These are phyloP conservation scores for Cryptoprocta ferox DNA, from an alignment of 2,797 vertebrate genomes.

Conservation along the genomic window DNA sequence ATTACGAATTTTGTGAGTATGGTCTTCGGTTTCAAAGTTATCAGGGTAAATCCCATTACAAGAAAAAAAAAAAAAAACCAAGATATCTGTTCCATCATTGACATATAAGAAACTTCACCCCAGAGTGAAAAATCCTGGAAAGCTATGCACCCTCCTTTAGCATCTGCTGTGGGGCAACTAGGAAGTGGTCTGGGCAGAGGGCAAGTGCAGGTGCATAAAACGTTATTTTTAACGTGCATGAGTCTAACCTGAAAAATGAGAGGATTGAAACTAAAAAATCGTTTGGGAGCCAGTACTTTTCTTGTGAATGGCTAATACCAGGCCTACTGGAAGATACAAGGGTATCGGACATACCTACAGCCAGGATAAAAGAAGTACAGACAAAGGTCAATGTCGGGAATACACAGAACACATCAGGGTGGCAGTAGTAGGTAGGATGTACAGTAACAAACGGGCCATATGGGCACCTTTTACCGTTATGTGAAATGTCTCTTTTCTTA, in stretches of 20 bases:
- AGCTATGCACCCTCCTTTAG: background rate
- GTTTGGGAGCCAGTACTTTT: background rate
- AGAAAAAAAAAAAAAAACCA: background rate
- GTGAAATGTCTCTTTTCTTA: background rate
- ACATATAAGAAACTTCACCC: background rate
- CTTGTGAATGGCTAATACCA: background rate
- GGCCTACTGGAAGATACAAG: background rate
- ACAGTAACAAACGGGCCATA: background rate
- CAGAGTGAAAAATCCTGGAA: background rate
- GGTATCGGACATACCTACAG: background rate
- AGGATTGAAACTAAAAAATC: background rate
- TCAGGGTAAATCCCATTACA: background rate
- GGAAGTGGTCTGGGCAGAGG: background rate
- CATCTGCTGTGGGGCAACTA: background rate
- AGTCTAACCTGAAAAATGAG: background rate
- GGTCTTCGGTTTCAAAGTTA: background rate
- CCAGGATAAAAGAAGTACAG: background rate
- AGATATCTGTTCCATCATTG: background rate
- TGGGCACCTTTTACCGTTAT: background rate
- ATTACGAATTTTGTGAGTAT: background rate
- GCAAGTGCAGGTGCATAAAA: background rate
- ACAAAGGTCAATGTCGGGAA: background rate
- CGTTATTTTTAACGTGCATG: background rate
- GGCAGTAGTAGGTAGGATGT: background rate
- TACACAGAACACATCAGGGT: rapidly evolving